These are phyloP conservation scores for Diabrotica undecimpunctata DNA, from an alignment of 1,140 invertebrate genomes.

Conservation along the genomic window DNA sequence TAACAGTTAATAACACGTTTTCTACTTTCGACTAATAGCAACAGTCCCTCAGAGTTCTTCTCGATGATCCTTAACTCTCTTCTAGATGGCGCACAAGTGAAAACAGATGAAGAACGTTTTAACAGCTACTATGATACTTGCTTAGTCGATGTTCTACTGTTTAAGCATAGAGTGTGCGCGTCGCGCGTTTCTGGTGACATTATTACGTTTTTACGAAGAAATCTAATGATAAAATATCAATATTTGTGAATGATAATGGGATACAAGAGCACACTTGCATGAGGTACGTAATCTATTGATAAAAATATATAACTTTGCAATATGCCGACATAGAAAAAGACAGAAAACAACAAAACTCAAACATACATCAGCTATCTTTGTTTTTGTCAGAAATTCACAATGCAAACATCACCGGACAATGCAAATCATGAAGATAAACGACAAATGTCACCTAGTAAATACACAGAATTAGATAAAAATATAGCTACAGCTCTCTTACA, in stretches of 20 bases:
- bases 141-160: constrained; percentile 46
- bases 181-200: constrained; percentile 18
- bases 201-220: background rate
- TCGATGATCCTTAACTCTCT: constrained; percentile 11
- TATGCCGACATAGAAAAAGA: background rate
- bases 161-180: constrained; percentile 35
- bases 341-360: background rate
- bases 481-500: constrained; percentile 48
- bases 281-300: constrained; percentile 14
- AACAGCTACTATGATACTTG: constrained; percentile 32
- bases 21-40: constrained; percentile 2
- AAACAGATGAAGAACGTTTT: constrained; percentile 34
- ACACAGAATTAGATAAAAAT: constrained; percentile 30
- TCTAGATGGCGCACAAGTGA: constrained; percentile 44
- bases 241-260: background rate
- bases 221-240: background rate
- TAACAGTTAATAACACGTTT: constrained; percentile 2
- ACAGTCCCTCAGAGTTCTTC: constrained; percentile 1
- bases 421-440: constrained; percentile 32
- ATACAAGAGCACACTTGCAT: background rate
- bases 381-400: constrained; percentile 9
- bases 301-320: constrained; percentile 8
- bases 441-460: constrained; percentile 27
- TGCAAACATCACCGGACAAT: constrained; percentile 41
- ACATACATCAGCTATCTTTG: background rate